Percentiles rank a stretch among this genome's conserved stretches.
Conservation (phyloP, 2,113 vertebrate species). For the Rynchops niger region DNA sequence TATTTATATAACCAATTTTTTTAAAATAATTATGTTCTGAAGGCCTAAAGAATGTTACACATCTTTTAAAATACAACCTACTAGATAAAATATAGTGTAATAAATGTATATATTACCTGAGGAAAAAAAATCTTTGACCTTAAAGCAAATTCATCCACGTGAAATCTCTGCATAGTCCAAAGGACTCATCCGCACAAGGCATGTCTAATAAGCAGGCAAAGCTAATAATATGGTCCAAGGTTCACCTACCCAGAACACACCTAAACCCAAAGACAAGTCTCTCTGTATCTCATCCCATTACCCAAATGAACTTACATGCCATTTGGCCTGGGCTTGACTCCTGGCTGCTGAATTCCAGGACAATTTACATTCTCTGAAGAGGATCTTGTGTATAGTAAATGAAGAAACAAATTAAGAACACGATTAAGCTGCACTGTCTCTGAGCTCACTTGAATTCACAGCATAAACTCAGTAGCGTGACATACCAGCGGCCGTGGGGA, state of each 20-base stretch:
- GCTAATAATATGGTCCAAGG: background rate
- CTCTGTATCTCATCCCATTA: background rate
- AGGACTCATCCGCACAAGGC: background rate
- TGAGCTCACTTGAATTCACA: background rate
- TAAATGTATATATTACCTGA: background rate
- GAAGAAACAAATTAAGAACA: background rate
- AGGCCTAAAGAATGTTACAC: background rate
- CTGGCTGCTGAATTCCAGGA: background rate
- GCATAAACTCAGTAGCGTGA: rapidly evolving
- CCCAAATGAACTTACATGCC: background rate
- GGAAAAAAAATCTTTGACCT: background rate
- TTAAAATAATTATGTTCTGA: background rate
- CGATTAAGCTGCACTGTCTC: background rate
- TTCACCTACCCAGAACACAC: background rate
- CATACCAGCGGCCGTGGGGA: rapidly evolving
- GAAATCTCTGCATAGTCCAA: background rate
- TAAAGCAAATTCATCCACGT: background rate
- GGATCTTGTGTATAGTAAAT: background rate
- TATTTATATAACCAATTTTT: background rate
- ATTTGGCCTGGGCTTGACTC: background rate
- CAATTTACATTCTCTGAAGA: background rate
- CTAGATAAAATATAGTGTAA: background rate
- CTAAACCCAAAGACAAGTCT: background rate
- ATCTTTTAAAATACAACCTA: background rate
- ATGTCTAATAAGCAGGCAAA: background rate